Conservation (phyloP, 1,140 invertebrate species). For the Hydropsyche tenuis region DNA sequence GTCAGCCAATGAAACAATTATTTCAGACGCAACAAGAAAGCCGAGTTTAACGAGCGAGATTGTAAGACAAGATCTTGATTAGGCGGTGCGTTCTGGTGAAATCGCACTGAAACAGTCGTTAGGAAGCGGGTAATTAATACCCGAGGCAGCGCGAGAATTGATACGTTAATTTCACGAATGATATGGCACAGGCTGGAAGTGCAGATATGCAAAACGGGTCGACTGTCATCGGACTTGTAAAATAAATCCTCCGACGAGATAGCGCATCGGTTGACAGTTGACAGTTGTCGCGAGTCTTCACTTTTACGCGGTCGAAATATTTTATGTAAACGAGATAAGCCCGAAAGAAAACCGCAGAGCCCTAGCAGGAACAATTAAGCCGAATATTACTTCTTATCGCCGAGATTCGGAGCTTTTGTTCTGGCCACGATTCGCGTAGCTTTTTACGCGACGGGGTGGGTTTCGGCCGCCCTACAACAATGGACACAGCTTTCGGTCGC, state of each 20-base stretch:
- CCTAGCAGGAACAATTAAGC: constrained; percentile 20
- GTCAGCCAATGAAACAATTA: constrained; percentile 28
- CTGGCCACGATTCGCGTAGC: no score
- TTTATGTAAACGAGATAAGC: not conserved
- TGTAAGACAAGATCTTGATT: constrained; percentile 20
- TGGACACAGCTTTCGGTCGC: constrained; percentile 1
- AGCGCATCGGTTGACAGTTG: not conserved
- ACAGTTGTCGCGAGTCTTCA: not conserved
- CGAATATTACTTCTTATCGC: constrained; percentile 24
- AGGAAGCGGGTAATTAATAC: no score
- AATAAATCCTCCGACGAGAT: not conserved
- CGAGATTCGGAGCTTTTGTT: constrained; percentile 18
- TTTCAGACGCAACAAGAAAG: constrained; percentile 12
- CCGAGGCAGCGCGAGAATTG: no score
- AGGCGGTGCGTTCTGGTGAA: not conserved
- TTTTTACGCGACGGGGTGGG: constrained; percentile 14
- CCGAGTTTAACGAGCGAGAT: constrained; percentile 15
- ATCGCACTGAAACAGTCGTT: no score
- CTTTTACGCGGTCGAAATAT: not conserved
- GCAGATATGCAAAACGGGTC: no score
- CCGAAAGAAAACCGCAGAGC: constrained; percentile 9
- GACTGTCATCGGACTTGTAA: no score
- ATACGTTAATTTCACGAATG: no score
- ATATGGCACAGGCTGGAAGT: no score
- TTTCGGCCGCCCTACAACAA: constrained; percentile 24